Evolutionary conservation across 2,888 invertebrate species (phyloP).

Genomic region (Criorhina ranunculi): DNA sequence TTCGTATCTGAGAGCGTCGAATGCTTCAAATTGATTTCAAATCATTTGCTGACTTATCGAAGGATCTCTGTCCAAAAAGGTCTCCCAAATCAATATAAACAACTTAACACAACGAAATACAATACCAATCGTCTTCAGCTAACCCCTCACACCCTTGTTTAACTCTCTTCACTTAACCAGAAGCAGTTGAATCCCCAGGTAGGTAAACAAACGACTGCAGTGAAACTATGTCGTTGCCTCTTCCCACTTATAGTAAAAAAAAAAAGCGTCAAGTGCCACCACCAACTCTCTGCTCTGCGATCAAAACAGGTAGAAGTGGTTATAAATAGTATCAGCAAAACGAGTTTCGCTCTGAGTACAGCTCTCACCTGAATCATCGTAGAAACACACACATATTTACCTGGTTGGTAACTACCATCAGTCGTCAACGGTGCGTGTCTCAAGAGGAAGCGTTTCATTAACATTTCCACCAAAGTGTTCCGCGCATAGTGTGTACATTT

Average conservation of each 20-base stretch:
- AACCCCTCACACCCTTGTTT: too few relatives aligned
- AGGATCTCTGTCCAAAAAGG: too few relatives aligned
- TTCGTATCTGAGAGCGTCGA: too few relatives aligned
- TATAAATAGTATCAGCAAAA: constrained; percentile 42
- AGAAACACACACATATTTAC: constrained; percentile 28
- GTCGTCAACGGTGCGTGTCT: constrained; percentile 45
- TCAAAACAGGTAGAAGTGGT: constrained; percentile 52
- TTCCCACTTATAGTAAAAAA: constrained; percentile 32
- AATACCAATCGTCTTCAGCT: too few relatives aligned
- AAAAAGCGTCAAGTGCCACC: constrained; percentile 43
- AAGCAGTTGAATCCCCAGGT: constrained; percentile 6
- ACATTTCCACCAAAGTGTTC: background rate
- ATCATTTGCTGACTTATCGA: too few relatives aligned
- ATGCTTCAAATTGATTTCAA: too few relatives aligned
- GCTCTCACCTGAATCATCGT: constrained; percentile 48
- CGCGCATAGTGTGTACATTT: background rate
- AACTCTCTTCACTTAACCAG: too few relatives aligned
- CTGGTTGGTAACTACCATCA: constrained; percentile 7
- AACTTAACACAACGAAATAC: too few relatives aligned
- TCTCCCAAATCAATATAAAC: background rate
- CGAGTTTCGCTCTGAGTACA: constrained; percentile 38
- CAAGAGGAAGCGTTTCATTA: constrained; percentile 28
- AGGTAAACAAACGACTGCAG: constrained; percentile 27
- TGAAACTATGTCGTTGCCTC: constrained; percentile 24
- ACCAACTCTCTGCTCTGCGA: constrained; percentile 7